Evolutionary conservation across 1,140 invertebrate genomes (phyloP).

Genomic region (Globodera ellingtonae): DNA sequence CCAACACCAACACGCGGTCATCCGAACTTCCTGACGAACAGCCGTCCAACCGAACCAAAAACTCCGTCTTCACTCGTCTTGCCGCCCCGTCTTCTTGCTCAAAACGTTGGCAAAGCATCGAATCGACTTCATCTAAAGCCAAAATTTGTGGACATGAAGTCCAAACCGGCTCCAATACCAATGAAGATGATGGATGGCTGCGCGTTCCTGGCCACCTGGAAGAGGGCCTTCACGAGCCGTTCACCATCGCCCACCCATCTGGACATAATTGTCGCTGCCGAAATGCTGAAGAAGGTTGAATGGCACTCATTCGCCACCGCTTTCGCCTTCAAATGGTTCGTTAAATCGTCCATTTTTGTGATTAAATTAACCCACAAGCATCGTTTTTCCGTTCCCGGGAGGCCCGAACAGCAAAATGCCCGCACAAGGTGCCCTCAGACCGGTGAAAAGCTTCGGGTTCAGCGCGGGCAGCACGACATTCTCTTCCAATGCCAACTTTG

Average conservation of each 20-base stretch:
- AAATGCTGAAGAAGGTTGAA: conserved; percentile 68
- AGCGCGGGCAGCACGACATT: conserved; percentile 33
- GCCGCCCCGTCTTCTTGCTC: conserved; percentile 89
- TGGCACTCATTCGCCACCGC: conserved; percentile 67
- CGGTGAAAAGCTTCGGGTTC: conserved; percentile 76
- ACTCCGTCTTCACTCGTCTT: conserved; percentile 83
- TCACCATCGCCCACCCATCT: conserved; percentile 67
- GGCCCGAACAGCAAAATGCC: conserved; percentile 92
- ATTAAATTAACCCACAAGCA: conserved; percentile 69
- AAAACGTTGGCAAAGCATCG: conserved; percentile 80
- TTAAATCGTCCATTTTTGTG: neutral
- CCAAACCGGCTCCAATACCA: conserved; percentile 66
- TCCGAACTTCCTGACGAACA: conserved; percentile 78
- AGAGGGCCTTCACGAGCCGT: conserved; percentile 68
- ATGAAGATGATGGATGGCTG: conserved; percentile 84
- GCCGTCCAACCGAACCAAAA: conserved; percentile 82
- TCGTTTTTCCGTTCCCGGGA: conserved; percentile 83
- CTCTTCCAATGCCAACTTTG: conserved; percentile 33
- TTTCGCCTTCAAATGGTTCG: conserved; percentile 68
- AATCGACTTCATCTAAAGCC: conserved; percentile 84
- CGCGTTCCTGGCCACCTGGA: conserved; percentile 67
- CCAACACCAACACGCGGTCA: conserved; percentile 90
- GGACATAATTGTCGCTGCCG: conserved; percentile 67
- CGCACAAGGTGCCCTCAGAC: conserved; percentile 84
- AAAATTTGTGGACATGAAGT: neutral